Evolutionary conservation across 2,113 vertebrate genomes (phyloP).

Genomic region (Hemiprocne comata): DNA sequence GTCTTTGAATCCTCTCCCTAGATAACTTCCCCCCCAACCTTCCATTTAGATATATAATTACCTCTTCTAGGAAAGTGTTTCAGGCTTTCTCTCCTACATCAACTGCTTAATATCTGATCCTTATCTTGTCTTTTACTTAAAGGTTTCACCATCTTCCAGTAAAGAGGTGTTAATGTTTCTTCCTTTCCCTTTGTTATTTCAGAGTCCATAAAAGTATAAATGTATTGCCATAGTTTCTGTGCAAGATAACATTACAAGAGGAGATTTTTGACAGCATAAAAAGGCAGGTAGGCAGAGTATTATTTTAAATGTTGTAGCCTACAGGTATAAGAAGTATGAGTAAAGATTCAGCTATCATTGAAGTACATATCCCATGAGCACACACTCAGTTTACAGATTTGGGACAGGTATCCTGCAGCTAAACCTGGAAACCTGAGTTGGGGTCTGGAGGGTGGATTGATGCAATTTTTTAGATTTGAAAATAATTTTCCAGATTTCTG

Average conservation of each 20-base stretch:
- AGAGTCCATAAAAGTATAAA: neutral
- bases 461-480: neutral
- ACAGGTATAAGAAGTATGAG: neutral
- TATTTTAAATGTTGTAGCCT: neutral
- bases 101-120: neutral
- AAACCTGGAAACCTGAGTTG: neutral
- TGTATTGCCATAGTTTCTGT: neutral
- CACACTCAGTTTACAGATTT: neutral
- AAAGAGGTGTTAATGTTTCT: neutral
- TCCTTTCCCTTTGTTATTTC: neutral
- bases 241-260: neutral
- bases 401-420: neutral
- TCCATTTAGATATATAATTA: neutral
- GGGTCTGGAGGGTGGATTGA: neutral
- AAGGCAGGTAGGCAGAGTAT: neutral
- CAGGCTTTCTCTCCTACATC: neutral
- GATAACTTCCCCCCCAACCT: neutral
- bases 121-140: neutral
- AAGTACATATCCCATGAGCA: neutral
- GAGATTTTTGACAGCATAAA: neutral
- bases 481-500: neutral
- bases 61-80: neutral
- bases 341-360: neutral
- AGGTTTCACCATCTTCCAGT: neutral
- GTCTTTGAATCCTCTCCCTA: neutral